Base-by-base conservation (phyloP, 2,797 vertebrate genomes). In the Rhinatrema bivittatum region DNA sequence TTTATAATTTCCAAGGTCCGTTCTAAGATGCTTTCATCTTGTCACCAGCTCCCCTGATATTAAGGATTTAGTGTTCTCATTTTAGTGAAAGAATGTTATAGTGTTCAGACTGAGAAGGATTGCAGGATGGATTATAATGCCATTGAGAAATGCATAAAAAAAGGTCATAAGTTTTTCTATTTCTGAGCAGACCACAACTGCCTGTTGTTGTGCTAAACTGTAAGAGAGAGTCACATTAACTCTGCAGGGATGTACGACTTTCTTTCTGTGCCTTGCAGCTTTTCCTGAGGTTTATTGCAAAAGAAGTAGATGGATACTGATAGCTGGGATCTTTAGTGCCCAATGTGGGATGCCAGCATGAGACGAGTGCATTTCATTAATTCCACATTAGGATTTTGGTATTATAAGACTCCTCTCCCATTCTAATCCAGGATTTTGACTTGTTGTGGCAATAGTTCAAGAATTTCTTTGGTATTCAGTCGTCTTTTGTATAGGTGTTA, bases 21-120 rank as follows among this genome's bases (percentile, higher is more conserved):
- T 36, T 67, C 58, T 46, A 63, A 60, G 28, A 1, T 36, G 36
- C 44, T 54, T 44, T 12, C 44, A 50, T 52, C 42, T 0, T 2
- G 28, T 37, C 13, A 3, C 32, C n/a, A 3, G 31, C 50, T 48
- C 50, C 48, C 53, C 42, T 36, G 36, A 65, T 67, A 62, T 37
- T 28, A 39, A 16, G 57, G 48, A 65, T 69, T 63, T 60, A 61
- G 57, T 3, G 50, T 60, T 69, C 34, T 39, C 32, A 8, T 41
- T 40, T 29, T 19, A 7, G 36, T 38, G 34, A 39, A 48, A 53
- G 62, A 60, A 34, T 53, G 48, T 18, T 6, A 20, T 1, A 2
- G 16, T 0, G n/a, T 16, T 32, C 1, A 5, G 46, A 27, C 50
- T 46, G 52, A 26, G 27, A 66, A 53, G 37, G 19, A n/a, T 16